Evolutionary conservation across 2,797 vertebrate genomes (phyloP).

Genomic region (Molossus alvarezi): DNA sequence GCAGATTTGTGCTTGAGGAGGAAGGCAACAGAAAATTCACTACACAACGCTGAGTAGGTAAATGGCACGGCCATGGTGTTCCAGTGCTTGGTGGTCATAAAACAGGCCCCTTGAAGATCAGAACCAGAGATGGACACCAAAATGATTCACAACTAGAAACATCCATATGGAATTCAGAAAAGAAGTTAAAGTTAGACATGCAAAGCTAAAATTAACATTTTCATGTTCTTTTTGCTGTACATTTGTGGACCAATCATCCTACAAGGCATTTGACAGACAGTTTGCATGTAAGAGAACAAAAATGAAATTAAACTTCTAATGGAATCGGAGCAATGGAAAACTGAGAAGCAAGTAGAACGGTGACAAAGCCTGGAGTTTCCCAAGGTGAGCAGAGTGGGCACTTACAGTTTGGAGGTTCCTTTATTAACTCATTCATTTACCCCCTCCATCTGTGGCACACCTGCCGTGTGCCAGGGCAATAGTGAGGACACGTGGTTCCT

Average conservation of each 20-base stretch:
- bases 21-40: neutral
- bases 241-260: neutral
- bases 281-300: conserved; percentile 7
- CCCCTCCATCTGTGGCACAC: neutral
- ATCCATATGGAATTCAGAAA: neutral
- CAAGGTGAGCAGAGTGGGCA: neutral
- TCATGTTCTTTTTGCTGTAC: neutral
- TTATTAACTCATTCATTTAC: neutral
- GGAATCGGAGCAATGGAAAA: neutral
- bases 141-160: neutral
- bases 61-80: too few relatives aligned
- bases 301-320: neutral
- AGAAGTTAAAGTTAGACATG: neutral
- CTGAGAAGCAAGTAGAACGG: neutral
- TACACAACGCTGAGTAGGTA: neutral
- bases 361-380: neutral
- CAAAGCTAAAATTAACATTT: neutral
- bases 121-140: conserved; percentile 13
- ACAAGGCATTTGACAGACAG: neutral
- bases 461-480: neutral
- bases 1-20: neutral
- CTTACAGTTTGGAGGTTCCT: neutral
- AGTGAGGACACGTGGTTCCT: neutral
- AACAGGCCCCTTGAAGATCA: neutral
- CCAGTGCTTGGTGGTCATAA: too few relatives aligned